Percentiles rank a stretch among this genome's conserved stretches.
These are phyloP conservation scores for Pyrocoelia pectoralis DNA, from an alignment of 2,888 invertebrate genomes.

Conservation along the genomic window DNA sequence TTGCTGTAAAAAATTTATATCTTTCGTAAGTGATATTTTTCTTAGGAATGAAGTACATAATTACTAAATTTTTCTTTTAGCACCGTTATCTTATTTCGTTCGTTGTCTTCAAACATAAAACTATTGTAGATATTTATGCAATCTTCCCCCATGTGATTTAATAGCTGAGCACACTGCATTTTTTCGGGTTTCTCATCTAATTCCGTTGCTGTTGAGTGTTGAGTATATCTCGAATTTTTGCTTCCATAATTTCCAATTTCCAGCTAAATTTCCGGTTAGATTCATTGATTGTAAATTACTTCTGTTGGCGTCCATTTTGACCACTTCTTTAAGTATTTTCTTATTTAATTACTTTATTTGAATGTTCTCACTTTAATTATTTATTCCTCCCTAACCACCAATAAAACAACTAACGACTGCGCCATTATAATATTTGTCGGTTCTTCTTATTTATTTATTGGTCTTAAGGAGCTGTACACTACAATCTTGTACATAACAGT, in stretches of 20 bases:
- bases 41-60: conserved; percentile 29
- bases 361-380: too few relatives aligned
- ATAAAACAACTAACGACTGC: too few relatives aligned
- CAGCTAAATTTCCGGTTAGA: conserved; percentile 35
- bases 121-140: conserved; percentile 40
- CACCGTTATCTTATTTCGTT: conserved; percentile 32
- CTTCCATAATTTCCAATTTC: conserved; percentile 41
- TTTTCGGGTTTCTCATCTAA: conserved; percentile 38
- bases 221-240: conserved; percentile 37
- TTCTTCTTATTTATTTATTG: too few relatives aligned
- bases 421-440: too few relatives aligned
- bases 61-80: conserved; percentile 40
- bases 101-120: conserved; percentile 35
- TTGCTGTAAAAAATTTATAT: conserved; percentile 38
- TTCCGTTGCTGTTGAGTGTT: conserved; percentile 39
- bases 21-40: conserved; percentile 38
- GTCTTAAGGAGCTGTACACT: too few relatives aligned
- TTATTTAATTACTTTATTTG: too few relatives aligned
- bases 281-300: neutral
- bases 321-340: too few relatives aligned
- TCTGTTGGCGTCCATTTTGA: too few relatives aligned
- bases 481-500: too few relatives aligned
- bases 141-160: conserved; percentile 43
- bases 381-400: too few relatives aligned
- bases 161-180: conserved; percentile 40